Base-by-base conservation (phyloP, 2,113 vertebrate species). In the Noturus placidus region DNA sequence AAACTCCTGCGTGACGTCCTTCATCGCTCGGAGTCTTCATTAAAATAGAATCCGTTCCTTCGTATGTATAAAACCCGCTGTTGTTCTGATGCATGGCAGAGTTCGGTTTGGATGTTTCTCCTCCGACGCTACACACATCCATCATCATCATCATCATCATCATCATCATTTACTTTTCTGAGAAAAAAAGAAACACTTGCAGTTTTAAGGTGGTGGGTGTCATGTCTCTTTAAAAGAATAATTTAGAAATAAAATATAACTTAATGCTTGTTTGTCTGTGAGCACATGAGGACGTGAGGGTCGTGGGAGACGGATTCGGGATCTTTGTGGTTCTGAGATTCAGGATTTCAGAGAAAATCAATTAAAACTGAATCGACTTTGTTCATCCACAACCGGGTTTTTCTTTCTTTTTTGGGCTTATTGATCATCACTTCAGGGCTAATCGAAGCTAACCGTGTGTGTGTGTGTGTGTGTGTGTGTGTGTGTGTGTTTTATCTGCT, bases 241-340 rank as follows among this genome's bases (percentile, higher is more conserved):
- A 99, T 96, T 99, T 97, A 98, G 97, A 93, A 74, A 92, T 92
- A 96, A 95, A 91, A 93, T 92, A 95, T 95, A 96, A 96, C 97
- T 96, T 93, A 95, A 93, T 95, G 94, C 94, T 93, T 4, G 1
- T 80, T 50, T 70, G 83, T 93, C 91, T 95, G 94, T 94, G 93
- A 92, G 91, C 46, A 89, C 69, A 88, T 90, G 93, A 86, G 90
- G 74, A 76, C 92, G 92, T 92, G 91, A 92, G 74, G 8, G 82
- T 46, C 57, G 83, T 33, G 46, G 8, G 59, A 8, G 61, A 52
- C 1, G 82, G 22, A 30, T 61, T 30, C 6, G 56, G 46, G 54
- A 50, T 27, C 42, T 25, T 27, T 11, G n/a, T 50, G 38, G 1
- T n/a, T n/a, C 74, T 50, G 42, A 74, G 42, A 25, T 74, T 3